A percentile compares a stretch with the other conserved stretches of the same genome.
Evolutionary conservation across 92 coral and sea anemone genomes (phyloP).

Genomic region (Palythoa grandiflora): DNA sequence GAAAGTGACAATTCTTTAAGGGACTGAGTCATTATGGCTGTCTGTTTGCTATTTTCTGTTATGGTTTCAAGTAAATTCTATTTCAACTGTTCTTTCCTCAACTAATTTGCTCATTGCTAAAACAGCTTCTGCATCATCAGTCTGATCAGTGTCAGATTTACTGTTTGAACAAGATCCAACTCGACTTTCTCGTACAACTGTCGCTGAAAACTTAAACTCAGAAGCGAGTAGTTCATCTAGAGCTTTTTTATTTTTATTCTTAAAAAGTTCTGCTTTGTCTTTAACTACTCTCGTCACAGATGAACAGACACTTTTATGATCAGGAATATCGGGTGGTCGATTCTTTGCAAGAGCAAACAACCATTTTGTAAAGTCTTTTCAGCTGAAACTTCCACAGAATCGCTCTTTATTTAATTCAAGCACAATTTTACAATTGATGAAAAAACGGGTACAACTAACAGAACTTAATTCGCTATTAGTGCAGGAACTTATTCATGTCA

Average conservation of each 20-base stretch:
- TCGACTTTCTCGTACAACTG: background rate
- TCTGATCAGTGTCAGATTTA: conserved; percentile 17
- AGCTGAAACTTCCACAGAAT: conserved; percentile 1
- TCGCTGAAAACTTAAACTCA: background rate
- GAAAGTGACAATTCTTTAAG: conserved; percentile 7
- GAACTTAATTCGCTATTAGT: conserved; percentile 10
- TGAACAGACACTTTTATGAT: conserved; percentile 9
- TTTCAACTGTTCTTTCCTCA: conserved; percentile 14
- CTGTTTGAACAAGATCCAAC: background rate
- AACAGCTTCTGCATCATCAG: conserved; percentile 11
- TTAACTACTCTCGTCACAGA: conserved; percentile 12
- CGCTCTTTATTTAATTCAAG: conserved; percentile 21
- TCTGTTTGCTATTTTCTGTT: conserved; percentile 16
- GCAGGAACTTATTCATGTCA: conserved; percentile 20
- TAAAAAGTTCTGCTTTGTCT: background rate
- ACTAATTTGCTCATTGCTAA: conserved; percentile 10
- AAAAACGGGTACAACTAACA: conserved; percentile 16
- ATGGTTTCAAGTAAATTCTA: conserved; percentile 15
- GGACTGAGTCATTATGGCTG: conserved; percentile 1
- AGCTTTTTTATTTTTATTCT: conserved; percentile 25
- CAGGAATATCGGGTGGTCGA: conserved; percentile 12
- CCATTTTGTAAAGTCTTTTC: conserved; percentile 37
- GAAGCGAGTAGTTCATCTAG: conserved; percentile 20
- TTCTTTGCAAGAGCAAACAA: conserved; percentile 33
- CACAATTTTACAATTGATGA: conserved; percentile 9